Evolutionary conservation across 2,797 vertebrate genomes (phyloP), one percentile per base, ranked within the genome.

Genomic region (Nannoperca obscura): DNA sequence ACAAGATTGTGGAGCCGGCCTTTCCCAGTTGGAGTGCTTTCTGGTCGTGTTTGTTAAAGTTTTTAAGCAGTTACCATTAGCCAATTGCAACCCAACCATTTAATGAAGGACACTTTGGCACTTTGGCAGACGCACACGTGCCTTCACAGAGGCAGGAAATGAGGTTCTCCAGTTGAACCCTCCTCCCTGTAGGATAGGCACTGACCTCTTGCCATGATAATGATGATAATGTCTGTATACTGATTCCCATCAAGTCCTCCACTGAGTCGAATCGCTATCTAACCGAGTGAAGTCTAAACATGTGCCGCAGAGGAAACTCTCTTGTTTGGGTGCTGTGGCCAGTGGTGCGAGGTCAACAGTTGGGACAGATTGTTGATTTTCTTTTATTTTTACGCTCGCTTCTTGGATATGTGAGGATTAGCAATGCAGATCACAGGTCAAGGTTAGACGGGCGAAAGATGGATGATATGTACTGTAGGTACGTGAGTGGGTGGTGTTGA

Each of bases 311-410:
- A 14, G n/a, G 2, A 57, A 30, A 11, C 61, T 49, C 53, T 50
- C 11, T 24, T 54, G 50, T 24, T 40, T 54, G 57, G 50, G 32
- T 49, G 52, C 64, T 34, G 12, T 50, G 34, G 27, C 19, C 46
- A 50, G n/a, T 24, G 22, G 27, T 44, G 24, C 1, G 8, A 71
- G 13, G 63, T 61, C 77, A 76, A 36, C 40, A 57, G 55, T 38
- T 50, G 14, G 9, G 12, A 55, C 59, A 17, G 69, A 42, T 49
- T 72, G 82, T 82, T 70, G 80, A 82, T 85, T 72, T 22, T 9
- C 76, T 27, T 27, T 27, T 27, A 27, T 27, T 27, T 52, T 36
- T 34, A 7, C 53, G 30, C n/a, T 73, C 6, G 30, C 2, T 6
- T 54, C 42, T 79, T 15, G 36, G 30, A 60, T 57, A 32, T 58